phyloP scores from a whole-genome alignment of 2,113 vertebrate species.

The Camelus dromedarius region DNA sequence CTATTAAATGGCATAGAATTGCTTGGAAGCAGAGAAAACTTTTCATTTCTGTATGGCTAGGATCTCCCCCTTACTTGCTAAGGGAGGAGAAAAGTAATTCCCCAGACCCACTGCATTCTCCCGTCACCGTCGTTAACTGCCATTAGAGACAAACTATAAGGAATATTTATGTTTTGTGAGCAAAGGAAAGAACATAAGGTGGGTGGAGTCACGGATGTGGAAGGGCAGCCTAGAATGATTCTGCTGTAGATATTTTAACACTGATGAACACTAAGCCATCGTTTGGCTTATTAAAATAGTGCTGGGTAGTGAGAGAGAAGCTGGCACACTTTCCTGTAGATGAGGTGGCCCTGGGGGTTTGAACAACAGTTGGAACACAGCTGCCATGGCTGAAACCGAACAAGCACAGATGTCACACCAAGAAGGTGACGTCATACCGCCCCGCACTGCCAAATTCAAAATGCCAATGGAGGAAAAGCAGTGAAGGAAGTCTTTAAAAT shows the following conservation, averaged over 20 bases:
- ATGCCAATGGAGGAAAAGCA: slow-evolving; percentile 12
- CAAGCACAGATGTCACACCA: slow-evolving; percentile 60
- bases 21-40: background rate
- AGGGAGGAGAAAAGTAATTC: background rate
- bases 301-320: background rate
- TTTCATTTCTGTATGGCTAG: background rate
- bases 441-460: slow-evolving; percentile 47
- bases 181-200: background rate
- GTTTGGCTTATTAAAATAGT: slow-evolving; percentile 63
- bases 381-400: slow-evolving; percentile 58
- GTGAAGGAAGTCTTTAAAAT: slow-evolving; percentile 53
- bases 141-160: background rate
- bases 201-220: background rate
- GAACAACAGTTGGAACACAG: slow-evolving; percentile 64
- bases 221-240: slow-evolving; percentile 2
- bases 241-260: slow-evolving; percentile 42
- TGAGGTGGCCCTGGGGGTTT: slow-evolving; percentile 18
- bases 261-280: background rate
- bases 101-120: background rate
- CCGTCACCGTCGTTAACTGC: background rate
- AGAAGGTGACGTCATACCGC: slow-evolving; percentile 47
- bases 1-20: background rate
- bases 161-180: slow-evolving; percentile 3
- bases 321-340: slow-evolving; percentile 2
- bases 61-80: background rate